Evolutionary conservation across 2,113 vertebrate genomes (phyloP).

Genomic region (Hippotragus niger): DNA sequence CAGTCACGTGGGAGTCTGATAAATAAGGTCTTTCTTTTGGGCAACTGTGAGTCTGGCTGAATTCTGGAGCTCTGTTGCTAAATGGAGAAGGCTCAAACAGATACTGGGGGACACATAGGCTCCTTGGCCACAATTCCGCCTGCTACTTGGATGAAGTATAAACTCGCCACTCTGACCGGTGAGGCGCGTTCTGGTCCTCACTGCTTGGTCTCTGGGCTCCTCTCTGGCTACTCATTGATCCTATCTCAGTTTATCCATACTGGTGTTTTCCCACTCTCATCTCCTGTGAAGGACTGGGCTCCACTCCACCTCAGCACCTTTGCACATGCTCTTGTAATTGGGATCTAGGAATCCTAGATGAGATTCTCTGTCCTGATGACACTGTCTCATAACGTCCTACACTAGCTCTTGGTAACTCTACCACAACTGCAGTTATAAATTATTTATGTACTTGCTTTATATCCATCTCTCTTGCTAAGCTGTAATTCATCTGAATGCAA

Average conservation of each 20-base stretch:
- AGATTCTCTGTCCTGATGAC: not conserved
- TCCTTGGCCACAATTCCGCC: not conserved
- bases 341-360: not conserved
- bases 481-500: not conserved
- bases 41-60: not conserved
- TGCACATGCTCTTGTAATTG: not conserved
- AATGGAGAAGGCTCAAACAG: not conserved
- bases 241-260: not conserved
- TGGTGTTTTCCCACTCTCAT: not conserved
- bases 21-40: slow-evolving; percentile 6
- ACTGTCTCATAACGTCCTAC: not conserved
- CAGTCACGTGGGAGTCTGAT: not conserved
- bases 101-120: not conserved
- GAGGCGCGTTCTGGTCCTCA: not conserved
- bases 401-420: not conserved
- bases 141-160: not conserved
- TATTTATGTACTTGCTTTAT: not conserved
- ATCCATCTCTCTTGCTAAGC: not conserved
- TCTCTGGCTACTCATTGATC: not conserved
- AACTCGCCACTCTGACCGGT: not conserved
- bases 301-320: not conserved
- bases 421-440: not conserved
- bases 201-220: not conserved
- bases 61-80: not conserved
- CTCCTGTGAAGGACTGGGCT: not conserved